Conservation (phyloP, 2,888 invertebrate genomes). For the Scaptomyza parva region DNA sequence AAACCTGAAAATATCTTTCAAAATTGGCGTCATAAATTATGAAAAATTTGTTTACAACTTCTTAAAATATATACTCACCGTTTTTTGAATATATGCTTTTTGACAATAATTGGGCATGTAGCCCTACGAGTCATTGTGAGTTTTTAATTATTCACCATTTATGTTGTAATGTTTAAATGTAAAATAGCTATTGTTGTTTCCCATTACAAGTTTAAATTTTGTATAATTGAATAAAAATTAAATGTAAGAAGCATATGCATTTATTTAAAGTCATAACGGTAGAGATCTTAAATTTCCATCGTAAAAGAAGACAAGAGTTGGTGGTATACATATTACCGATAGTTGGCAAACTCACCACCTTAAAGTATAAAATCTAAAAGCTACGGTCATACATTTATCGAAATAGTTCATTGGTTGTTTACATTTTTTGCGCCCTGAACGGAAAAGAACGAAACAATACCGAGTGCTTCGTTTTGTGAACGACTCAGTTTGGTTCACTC, state of each 20-base stretch:
- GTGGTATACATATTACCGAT: conserved; percentile 22
- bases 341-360: conserved; percentile 13
- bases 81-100: not conserved
- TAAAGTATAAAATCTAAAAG: not conserved
- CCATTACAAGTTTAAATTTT: too few relatives aligned
- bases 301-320: not conserved
- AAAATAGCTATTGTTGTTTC: too few relatives aligned
- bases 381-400: conserved; percentile 14
- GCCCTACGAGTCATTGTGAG: conserved; percentile 19
- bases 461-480: conserved; percentile 24
- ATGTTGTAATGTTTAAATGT: not conserved
- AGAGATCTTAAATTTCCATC: not conserved
- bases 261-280: not conserved
- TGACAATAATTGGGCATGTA: not conserved
- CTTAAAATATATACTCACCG: too few relatives aligned
- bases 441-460: conserved; percentile 10
- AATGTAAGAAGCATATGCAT: not conserved
- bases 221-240: not conserved
- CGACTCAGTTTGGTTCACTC: conserved; percentile 39
- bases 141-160: conserved; percentile 6
- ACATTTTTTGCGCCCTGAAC: conserved; percentile 23
- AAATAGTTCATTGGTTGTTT: conserved; percentile 34
- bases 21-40: not conserved
- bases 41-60: not conserved
- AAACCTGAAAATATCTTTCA: not conserved